Base-by-base conservation (phyloP, 2,888 invertebrate species). In the Opisthograptis luteolata region DNA sequence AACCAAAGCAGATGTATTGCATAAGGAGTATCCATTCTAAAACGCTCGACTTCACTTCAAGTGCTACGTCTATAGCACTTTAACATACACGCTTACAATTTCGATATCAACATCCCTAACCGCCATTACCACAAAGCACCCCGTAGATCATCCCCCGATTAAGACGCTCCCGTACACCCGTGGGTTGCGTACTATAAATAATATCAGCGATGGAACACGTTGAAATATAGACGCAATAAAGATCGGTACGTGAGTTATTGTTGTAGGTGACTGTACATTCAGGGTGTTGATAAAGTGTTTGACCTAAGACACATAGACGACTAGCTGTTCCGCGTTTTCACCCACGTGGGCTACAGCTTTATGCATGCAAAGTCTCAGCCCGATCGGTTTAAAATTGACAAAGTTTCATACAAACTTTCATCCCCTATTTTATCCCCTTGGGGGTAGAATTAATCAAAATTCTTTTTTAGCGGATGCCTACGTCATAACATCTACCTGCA, bases 181-280 rank as follows among this genome's bases (percentile, higher is more conserved):
- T 59, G 65, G 66, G 64, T 58, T 64, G 62, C 54, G 61, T 51
- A 57, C 66, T 70, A 67, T 78, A 77, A 78, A 79, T 79, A 79
- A 78, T 77, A 77, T 65, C 58, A 68, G 73, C 70, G 68, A 70
- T 76, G 70, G 70, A 73, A 72, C 61, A 65, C 61, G 64, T 70
- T 81, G 82, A 82, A 81, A 81, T 81, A 81, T 82, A 76, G 77
- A 68, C 68, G 73, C 73, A 76, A 80, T 81, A 81, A 81, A 79
- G 73, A 73, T 62, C 64, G 61, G 22, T 45, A 45, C 54, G 46
- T 58, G 56, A 54, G 43, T 50, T 48, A 44, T 37, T 41, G 43
- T 36, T 27, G 41, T 40, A 19, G 55, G 45, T 37, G 7, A 9
- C 1, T 4, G 7, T 0, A 28, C 44, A 59, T 53, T 19, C 32